Base-by-base conservation (phyloP, 92 coral and sea anemone species). In the Palythoa caribaeorum region DNA sequence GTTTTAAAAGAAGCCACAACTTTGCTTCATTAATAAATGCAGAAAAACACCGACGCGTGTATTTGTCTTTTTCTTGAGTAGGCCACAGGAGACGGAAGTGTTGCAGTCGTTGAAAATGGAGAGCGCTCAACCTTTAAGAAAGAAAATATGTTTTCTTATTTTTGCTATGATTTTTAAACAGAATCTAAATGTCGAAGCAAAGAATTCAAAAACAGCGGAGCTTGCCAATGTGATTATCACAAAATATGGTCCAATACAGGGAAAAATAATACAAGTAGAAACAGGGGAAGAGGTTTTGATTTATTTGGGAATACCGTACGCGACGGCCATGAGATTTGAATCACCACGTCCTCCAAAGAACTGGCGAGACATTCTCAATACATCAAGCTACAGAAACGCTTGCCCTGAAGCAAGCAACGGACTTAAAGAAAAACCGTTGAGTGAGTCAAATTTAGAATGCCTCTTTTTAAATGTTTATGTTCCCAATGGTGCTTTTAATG, bases 251-350 rank as follows among this genome's bases (percentile, higher is more conserved):
- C 52, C 54, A 15, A 2, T 73, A 39, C 21, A 54, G 1, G 78
- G 78, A 9, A 73, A 73, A 39, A 6, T 14, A 17, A 37, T 44
- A 8, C 47, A 44, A n/a, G 7, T 73, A 19, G n/a, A 20, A 39
- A 73, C 78, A 44, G 78, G 28, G 8, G 40, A 73, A 44, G 16
- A 28, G 8, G 52, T 40, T n/a, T 44, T 14, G 9, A 10, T 11
- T 44, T 73, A 73, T 38, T 50, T 73, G 8, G 78, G 78, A 7
- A 73, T 73, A 73, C 78, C 54, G 53, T 73, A 73, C 40, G 78
- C 78, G n/a, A 6, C 13, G 5, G 78, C 78, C 35, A 9, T 17
- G 53, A 73, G 78, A 44, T 73, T 73, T 38, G 78, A 73, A 73
- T 3, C 47, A n/a, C 78, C 78, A 44, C 78, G 21, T 17, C 20